phyloP scores from a whole-genome alignment of 2,888 invertebrate genomes.

The Ptychoptera contaminata region DNA sequence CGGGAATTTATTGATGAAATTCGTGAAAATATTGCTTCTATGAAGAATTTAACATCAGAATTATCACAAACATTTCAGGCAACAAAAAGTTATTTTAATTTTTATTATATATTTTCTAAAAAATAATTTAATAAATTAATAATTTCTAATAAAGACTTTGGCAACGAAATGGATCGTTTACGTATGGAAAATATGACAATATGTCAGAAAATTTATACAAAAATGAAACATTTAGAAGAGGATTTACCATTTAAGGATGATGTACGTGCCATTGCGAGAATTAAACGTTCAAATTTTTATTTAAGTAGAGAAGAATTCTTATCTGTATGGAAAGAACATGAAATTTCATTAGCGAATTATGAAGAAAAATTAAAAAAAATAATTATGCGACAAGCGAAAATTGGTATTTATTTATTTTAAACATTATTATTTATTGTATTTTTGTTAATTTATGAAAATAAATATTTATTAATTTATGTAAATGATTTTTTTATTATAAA shows the following conservation, averaged over 20 bases:
- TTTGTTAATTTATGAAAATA: neutral
- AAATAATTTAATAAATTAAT: no score
- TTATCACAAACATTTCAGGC: no score
- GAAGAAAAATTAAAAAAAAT: constrained; percentile 28
- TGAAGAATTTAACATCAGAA: neutral
- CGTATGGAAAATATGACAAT: no score
- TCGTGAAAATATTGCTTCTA: constrained; percentile 1
- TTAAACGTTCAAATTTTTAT: constrained; percentile 28
- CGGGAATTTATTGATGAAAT: constrained; percentile 3
- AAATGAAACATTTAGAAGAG: constrained; percentile 25
- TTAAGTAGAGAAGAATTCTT: constrained; percentile 28
- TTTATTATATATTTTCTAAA: no score
- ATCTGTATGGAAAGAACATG: constrained; percentile 27
- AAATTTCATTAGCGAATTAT: constrained; percentile 24
- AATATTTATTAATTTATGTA: neutral
- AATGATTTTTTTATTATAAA: constrained; percentile 2
- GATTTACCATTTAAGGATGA: constrained; percentile 25
- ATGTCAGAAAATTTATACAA: constrained; percentile 5
- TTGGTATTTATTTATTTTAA: constrained; percentile 17
- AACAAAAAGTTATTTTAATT: no score
- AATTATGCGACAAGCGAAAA: constrained; percentile 27
- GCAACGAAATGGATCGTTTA: no score
- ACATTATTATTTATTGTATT: constrained; percentile 4
- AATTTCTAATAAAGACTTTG: no score
- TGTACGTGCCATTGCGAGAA: constrained; percentile 26